Percentiles rank a stretch among this genome's conserved stretches.
These are phyloP conservation scores for Brachionus plicatilis DNA, from an alignment of 1,140 invertebrate genomes.

Conservation along the genomic window DNA sequence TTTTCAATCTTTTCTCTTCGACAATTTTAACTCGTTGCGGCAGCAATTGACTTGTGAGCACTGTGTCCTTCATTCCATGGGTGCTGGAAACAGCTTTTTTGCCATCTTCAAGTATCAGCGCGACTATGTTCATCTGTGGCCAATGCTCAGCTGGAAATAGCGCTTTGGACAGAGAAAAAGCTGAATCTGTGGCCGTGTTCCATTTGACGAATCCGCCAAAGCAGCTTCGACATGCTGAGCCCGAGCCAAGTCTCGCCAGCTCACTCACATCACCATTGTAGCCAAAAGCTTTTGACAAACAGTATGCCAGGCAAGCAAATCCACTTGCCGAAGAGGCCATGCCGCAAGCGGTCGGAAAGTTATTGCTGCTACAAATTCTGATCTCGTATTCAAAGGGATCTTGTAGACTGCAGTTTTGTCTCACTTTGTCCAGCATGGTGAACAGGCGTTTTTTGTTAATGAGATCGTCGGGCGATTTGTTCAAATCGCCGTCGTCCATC, in stretches of 20 bases:
- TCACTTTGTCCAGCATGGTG: conserved; percentile 9
- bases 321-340: conserved; percentile 95
- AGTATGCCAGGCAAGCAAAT: conserved; percentile 67
- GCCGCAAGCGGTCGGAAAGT: conserved; percentile 96
- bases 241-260: conserved; percentile 77
- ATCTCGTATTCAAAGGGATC: conserved; percentile 57
- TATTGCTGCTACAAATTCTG: conserved; percentile 86
- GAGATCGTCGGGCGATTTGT: not conserved
- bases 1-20: conserved; percentile 66
- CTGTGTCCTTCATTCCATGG: conserved; percentile 77
- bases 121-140: conserved; percentile 80
- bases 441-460: conserved; percentile 13
- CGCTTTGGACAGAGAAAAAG: conserved; percentile 71
- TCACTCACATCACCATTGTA: conserved; percentile 73
- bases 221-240: conserved; percentile 90
- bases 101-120: conserved; percentile 64
- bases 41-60: conserved; percentile 76
- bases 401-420: not conserved
- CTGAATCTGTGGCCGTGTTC: conserved; percentile 70
- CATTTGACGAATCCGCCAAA: conserved; percentile 88
- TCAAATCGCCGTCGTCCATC: not conserved
- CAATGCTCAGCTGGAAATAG: conserved; percentile 72
- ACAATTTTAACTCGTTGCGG: conserved; percentile 66
- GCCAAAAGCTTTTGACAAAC: conserved; percentile 70
- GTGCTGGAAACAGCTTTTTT: conserved; percentile 83